Evolutionary conservation across 2,888 invertebrate species (phyloP).

Genomic region (Synergus umbraculus): DNA sequence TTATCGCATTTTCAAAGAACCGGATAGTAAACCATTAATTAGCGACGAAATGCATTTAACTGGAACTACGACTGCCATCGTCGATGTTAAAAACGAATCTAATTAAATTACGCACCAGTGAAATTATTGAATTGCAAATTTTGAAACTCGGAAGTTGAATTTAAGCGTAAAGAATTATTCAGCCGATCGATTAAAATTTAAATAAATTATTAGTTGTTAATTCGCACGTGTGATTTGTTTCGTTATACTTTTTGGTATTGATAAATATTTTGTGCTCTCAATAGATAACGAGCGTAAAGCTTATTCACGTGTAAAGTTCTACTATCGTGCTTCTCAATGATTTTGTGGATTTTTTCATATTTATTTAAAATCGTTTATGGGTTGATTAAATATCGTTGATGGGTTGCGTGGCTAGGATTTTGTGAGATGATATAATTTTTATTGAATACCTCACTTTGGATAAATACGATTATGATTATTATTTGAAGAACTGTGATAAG

Average conservation of each 20-base stretch:
- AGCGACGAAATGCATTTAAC: not conserved
- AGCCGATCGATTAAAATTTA: not conserved
- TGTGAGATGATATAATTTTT: not conserved
- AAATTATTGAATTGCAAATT: constrained; percentile 12
- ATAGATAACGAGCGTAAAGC: not conserved
- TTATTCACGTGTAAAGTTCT: not conserved
- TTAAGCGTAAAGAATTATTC: not conserved
- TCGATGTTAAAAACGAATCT: not conserved
- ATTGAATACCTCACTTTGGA: not conserved
- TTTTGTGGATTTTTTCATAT: not conserved
- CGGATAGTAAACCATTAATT: not conserved
- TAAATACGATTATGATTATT: constrained; percentile 4
- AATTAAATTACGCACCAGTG: constrained; percentile 1
- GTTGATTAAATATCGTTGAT: not conserved
- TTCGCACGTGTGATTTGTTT: not conserved
- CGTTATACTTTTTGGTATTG: not conserved
- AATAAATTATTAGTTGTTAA: not conserved
- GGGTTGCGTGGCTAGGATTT: not conserved
- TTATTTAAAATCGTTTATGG: not conserved
- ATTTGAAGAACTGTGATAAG: constrained; percentile 7
- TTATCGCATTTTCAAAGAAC: not conserved
- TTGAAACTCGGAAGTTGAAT: not conserved
- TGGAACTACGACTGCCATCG: not conserved
- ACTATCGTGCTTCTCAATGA: not conserved
- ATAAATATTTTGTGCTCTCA: not conserved